Evolutionary conservation across 2,113 vertebrate genomes (phyloP), one percentile per base, ranked within the genome.

Genomic region (Regulus satrapa): DNA sequence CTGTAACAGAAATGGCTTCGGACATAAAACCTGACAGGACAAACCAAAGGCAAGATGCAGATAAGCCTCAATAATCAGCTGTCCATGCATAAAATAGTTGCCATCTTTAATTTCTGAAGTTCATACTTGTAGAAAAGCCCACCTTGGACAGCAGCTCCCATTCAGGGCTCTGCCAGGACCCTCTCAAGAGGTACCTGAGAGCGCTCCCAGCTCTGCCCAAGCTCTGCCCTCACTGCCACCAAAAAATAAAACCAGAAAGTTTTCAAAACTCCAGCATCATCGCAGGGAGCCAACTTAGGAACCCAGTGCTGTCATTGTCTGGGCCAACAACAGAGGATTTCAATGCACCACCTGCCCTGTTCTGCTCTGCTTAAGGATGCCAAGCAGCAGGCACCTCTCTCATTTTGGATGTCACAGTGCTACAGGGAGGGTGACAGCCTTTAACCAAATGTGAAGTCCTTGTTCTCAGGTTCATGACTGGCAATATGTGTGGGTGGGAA

Each of bases 1-100:
- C 29, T 38, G 15, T 2, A 72, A 71, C 0, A 0, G 71, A 69
- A 92, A 73, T 0, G 12, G 43, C 58, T 51, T 20, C 0, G 0
- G 10, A 29, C 19, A 17, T 46, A 49, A 34, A 89, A 58, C 46
- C n/a, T 43, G 66, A 19, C 28, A 49, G 46, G 41, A 69, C 32
- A 84, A 77, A 69, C 3, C 6, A 17, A 41, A 29, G 19, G 8
- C 14, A 41, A 38, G 43, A 18, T 24, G 66, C 28, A 79, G 75
- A 24, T 2, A 38, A 76, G n/a, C 10, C 32, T 32, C 41, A 86
- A 7, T 1, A 24, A 74, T 8, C 20, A 38, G 56, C 21, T 56
- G 34, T 5, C 68, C 31, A 12, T 5, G 20, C 8, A 15, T 10
- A 36, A 51, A n/a, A 5, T 3, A 21, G 14, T 28, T 85, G 31